These are phyloP conservation scores for Neoaliturus tenellus DNA, from an alignment of 2,888 invertebrate species.

Conservation along the genomic window DNA sequence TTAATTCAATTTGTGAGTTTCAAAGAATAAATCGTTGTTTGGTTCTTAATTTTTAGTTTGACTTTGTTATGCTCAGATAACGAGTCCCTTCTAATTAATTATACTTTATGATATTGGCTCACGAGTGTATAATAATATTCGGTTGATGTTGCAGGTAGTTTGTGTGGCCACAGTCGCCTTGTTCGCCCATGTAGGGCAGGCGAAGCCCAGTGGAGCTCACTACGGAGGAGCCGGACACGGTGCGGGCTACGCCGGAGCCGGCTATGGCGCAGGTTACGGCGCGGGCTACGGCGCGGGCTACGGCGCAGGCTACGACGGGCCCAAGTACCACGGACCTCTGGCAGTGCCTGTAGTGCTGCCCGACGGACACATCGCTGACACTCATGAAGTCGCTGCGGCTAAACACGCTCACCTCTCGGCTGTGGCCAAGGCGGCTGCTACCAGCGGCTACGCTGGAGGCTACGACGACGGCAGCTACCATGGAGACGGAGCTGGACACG, in stretches of 20 bases:
- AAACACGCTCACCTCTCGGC: slow-evolving; percentile 58
- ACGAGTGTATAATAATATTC: no score
- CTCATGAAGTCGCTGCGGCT: slow-evolving; percentile 59
- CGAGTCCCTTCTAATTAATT: no score
- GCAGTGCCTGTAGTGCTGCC: slow-evolving; percentile 48
- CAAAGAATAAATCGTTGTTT: no score
- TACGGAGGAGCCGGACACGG: slow-evolving; percentile 22
- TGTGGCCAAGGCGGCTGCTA: slow-evolving; percentile 40
- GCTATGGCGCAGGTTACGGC: slow-evolving; percentile 2
- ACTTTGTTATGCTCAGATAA: no score
- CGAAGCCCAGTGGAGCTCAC: slow-evolving; percentile 41
- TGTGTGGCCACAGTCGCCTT: slow-evolving; percentile 44
- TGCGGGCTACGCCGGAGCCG: not conserved
- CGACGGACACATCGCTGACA: slow-evolving; percentile 54
- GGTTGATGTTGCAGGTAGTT: slow-evolving; percentile 34
- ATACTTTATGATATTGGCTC: no score
- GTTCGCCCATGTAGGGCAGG: slow-evolving; percentile 44
- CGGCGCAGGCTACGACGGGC: slow-evolving; percentile 38
- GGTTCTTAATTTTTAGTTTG: no score
- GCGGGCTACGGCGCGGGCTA: not conserved
- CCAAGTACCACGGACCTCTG: slow-evolving; percentile 52
- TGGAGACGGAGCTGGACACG: slow-evolving; percentile 3
- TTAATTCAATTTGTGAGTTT: no score
- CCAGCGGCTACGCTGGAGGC: slow-evolving; percentile 8
- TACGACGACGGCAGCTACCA: slow-evolving; percentile 22